Conservation (phyloP, 2,888 invertebrate species). For the Silvanus unidentatus region DNA sequence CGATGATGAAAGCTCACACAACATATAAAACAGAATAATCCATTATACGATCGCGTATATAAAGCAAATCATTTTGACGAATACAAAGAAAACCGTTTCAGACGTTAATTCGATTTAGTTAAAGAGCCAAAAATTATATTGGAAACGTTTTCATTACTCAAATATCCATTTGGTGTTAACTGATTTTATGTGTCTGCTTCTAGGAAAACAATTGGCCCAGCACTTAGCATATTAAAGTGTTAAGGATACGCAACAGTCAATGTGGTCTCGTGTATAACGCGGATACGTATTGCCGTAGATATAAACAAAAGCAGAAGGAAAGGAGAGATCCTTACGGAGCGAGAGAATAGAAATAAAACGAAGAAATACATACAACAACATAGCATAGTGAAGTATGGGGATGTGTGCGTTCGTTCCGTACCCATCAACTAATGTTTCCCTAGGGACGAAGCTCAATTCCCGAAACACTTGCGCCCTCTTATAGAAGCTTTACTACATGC, state of each 20-base stretch:
- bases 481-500: slow-evolving; percentile 17
- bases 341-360: not conserved
- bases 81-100: too few relatives aligned
- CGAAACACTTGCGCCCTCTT: slow-evolving; percentile 22
- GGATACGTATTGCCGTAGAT: slow-evolving; percentile 9
- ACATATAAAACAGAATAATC: too few relatives aligned
- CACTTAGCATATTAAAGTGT: slow-evolving; percentile 23
- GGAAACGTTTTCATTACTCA: too few relatives aligned
- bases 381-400: slow-evolving; percentile 18
- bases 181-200: too few relatives aligned
- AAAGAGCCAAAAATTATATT: too few relatives aligned
- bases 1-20: too few relatives aligned
- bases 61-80: too few relatives aligned
- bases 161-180: too few relatives aligned
- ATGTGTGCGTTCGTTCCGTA: slow-evolving; percentile 16
- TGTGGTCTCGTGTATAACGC: slow-evolving; percentile 11
- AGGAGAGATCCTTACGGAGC: slow-evolving; percentile 9
- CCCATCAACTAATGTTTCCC: slow-evolving; percentile 27
- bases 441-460: slow-evolving; percentile 24
- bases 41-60: too few relatives aligned
- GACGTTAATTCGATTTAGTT: too few relatives aligned
- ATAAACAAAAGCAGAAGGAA: slow-evolving; percentile 8
- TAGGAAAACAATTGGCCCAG: not conserved
- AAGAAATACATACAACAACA: slow-evolving; percentile 4
- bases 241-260: slow-evolving; percentile 19